phyloP scores from a whole-genome alignment of 1,140 invertebrate species.

The Andricus grossulariae region DNA sequence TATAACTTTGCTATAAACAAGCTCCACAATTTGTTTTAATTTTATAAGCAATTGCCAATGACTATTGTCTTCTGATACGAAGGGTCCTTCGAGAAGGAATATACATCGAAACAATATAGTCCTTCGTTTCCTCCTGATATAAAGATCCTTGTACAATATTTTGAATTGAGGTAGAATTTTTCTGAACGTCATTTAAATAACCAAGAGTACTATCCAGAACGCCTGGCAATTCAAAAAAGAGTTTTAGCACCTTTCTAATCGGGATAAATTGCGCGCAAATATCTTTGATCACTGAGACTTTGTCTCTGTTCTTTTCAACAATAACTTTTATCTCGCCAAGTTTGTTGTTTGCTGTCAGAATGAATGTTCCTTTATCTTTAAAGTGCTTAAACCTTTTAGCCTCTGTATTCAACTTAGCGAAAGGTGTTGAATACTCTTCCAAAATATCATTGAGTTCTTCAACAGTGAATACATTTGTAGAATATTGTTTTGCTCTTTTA shows the following conservation, averaged over 20 bases:
- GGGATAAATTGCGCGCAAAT: conserved; percentile 38
- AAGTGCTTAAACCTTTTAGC: conserved; percentile 41
- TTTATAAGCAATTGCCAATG: conserved; percentile 32
- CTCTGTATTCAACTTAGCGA: conserved; percentile 38
- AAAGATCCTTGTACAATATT: conserved; percentile 30
- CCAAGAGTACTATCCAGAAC: conserved; percentile 38
- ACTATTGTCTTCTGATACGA: conserved; percentile 27
- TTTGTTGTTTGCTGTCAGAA: conserved; percentile 38
- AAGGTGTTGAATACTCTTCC: conserved; percentile 14
- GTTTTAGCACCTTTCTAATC: no score
- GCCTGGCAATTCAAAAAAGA: conserved; percentile 42
- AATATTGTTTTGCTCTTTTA: conserved; percentile 42
- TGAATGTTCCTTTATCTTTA: conserved; percentile 40
- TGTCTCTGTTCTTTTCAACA: conserved; percentile 14
- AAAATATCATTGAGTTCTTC: conserved; percentile 36
- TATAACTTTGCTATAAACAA: conserved; percentile 25
- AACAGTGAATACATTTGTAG: conserved; percentile 22
- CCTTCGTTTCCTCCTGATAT: conserved; percentile 22
- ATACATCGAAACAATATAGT: conserved; percentile 33
- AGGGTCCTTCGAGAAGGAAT: conserved; percentile 31
- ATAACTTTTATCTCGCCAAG: conserved; percentile 40
- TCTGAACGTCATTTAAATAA: conserved; percentile 40
- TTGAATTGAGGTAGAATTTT: conserved; percentile 35
- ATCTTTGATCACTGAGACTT: conserved; percentile 3
- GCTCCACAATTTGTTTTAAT: conserved; percentile 17